Evolutionary conservation across 92 coral and sea anemone genomes (phyloP).

Genomic region (Siderastrea siderea): DNA sequence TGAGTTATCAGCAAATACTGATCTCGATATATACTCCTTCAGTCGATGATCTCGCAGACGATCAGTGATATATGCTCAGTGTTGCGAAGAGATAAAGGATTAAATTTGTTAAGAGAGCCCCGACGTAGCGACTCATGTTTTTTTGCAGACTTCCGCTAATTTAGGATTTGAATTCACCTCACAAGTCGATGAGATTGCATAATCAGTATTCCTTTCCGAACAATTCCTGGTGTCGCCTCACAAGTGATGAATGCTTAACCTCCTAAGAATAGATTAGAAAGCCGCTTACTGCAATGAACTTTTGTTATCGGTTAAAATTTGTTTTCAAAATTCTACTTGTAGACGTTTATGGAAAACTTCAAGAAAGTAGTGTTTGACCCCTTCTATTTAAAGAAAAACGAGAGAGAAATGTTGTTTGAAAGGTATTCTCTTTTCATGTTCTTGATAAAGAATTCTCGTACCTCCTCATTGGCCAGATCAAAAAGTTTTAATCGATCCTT

Average conservation of each 20-base stretch:
- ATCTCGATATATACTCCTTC: neutral
- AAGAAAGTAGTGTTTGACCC: neutral
- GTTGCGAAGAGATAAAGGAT: neutral
- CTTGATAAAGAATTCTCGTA: neutral
- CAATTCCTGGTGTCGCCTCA: neutral
- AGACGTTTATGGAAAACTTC: neutral
- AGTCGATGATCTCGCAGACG: neutral
- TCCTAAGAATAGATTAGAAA: neutral
- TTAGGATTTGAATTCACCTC: conserved; percentile 16
- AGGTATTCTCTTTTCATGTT: neutral
- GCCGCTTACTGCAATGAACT: neutral
- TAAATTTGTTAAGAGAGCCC: conserved; percentile 7
- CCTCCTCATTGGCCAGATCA: conserved; percentile 16
- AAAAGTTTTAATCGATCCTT: conserved; percentile 17
- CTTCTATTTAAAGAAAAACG: neutral
- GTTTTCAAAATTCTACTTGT: too few relatives aligned
- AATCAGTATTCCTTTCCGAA: neutral
- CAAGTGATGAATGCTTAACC: neutral
- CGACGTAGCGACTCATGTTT: neutral
- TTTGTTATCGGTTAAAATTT: neutral
- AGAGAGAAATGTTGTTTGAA: conserved; percentile 19
- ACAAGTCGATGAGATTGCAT: conserved; percentile 11
- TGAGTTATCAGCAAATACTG: conserved; percentile 1
- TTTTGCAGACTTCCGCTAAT: conserved; percentile 17
- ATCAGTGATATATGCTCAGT: neutral